Percentiles rank a stretch among this genome's conserved stretches.
phyloP scores from a whole-genome alignment of 2,888 invertebrate genomes.

The Pherbina coryleti region DNA sequence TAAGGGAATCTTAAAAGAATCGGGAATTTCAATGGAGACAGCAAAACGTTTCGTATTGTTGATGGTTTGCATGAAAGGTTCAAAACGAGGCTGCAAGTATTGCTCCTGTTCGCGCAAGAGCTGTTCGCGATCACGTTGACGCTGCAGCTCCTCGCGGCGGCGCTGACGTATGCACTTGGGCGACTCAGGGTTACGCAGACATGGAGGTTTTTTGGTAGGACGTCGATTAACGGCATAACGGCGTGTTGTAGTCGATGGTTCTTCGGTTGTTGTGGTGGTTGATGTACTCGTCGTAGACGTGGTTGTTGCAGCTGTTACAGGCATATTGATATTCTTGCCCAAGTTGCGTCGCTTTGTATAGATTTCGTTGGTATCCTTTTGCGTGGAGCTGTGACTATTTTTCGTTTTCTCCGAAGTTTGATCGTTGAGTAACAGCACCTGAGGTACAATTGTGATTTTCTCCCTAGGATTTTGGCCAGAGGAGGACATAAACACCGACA shows the following conservation, averaged over 20 bases:
- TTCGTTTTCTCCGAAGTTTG: conserved; percentile 54
- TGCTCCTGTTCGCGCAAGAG: conserved; percentile 62
- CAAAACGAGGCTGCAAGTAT: conserved; percentile 59
- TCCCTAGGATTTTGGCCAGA: conserved; percentile 52
- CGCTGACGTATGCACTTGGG: conserved; percentile 65
- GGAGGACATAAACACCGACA: conserved; percentile 54
- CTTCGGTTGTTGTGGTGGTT: conserved; percentile 46
- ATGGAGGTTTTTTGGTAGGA: conserved; percentile 63
- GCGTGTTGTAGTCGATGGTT: conserved; percentile 45
- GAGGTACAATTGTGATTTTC: conserved; percentile 65
- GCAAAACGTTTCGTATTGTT: conserved; percentile 66
- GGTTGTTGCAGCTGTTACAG: conserved; percentile 45
- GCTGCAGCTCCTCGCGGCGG: conserved; percentile 63
- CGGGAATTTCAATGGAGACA: conserved; percentile 66
- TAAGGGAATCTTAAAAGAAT: conserved; percentile 60
- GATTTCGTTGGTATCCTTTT: conserved; percentile 39
- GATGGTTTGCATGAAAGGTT: conserved; percentile 64
- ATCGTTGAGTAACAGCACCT: conserved; percentile 66
- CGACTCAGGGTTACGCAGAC: conserved; percentile 64
- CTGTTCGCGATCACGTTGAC: conserved; percentile 64
- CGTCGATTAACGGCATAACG: conserved; percentile 54
- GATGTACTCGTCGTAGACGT: conserved; percentile 46
- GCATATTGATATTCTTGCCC: conserved; percentile 39
- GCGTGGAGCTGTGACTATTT: conserved; percentile 44
- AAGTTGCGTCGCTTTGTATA: conserved; percentile 45